These are phyloP conservation scores for Ephestia elutella DNA, from an alignment of 1,140 invertebrate species.

Conservation along the genomic window DNA sequence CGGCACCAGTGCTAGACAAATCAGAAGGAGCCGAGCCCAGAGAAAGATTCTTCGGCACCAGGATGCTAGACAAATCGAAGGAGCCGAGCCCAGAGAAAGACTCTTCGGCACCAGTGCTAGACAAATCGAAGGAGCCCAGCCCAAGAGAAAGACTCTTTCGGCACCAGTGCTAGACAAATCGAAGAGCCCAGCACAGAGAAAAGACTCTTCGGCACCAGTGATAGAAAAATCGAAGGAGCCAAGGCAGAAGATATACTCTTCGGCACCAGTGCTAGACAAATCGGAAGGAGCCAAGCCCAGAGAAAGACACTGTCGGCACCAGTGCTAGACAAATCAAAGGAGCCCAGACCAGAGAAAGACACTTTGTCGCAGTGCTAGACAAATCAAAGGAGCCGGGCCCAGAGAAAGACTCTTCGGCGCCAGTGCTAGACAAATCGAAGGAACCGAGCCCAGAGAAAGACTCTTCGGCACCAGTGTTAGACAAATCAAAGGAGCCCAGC, in stretches of 20 bases:
- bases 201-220: neutral
- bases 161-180: slow-evolving; percentile 3
- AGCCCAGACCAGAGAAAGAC: slow-evolving; percentile 6
- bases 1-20: neutral
- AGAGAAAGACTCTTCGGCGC: neutral
- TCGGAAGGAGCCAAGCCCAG: slow-evolving; percentile 14
- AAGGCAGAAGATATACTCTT: neutral
- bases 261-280: neutral
- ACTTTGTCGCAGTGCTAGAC: neutral
- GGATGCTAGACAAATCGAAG: slow-evolving; percentile 11
- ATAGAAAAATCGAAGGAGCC: slow-evolving; percentile 3
- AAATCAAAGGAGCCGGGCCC: slow-evolving; percentile 12
- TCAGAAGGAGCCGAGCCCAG: neutral
- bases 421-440: neutral
- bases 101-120: neutral
- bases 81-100: slow-evolving; percentile 15
- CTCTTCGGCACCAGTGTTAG: neutral
- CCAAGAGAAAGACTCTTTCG: slow-evolving; percentile 9
- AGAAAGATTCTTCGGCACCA: slow-evolving; percentile 10
- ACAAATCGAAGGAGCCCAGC: neutral
- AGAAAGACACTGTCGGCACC: neutral
- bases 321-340: neutral
- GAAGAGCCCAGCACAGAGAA: neutral
- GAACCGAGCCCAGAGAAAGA: slow-evolving; percentile 2
- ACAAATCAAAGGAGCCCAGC: slow-evolving; percentile 3